Conservation (phyloP, 35 echinoderm and acorn worm species). For the Anneissia japonica region DNA sequence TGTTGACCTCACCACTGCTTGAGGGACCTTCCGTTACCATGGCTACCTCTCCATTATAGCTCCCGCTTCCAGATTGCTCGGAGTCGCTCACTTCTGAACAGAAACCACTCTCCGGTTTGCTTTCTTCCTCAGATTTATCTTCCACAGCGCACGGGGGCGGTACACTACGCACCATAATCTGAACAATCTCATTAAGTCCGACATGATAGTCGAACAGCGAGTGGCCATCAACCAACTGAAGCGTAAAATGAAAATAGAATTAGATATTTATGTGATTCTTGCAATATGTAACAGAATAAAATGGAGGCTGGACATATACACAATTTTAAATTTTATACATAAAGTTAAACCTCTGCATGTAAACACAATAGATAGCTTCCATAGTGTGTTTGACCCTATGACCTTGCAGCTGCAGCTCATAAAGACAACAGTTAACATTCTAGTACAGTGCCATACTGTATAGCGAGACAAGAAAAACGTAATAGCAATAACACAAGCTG, state of each 20-base stretch:
- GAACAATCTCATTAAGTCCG: constrained; percentile 83
- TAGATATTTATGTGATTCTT: no score
- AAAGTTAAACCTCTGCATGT: no score
- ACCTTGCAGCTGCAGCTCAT: no score
- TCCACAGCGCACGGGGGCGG: neutral
- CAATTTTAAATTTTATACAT: no score
- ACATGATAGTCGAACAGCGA: constrained; percentile 83
- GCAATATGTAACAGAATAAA: no score
- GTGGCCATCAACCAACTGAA: constrained; percentile 78
- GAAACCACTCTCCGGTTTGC: constrained; percentile 77
- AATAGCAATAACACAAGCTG: no score
- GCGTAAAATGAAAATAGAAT: neutral
- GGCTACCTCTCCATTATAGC: neutral
- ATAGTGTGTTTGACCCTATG: no score
- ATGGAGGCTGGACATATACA: no score
- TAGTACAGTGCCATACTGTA: no score
- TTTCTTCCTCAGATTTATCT: neutral
- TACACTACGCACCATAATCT: constrained; percentile 62
- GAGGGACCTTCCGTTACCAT: neutral
- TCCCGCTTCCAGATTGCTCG: constrained; percentile 19
- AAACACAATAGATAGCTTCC: no score
- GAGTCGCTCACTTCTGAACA: constrained; percentile 77
- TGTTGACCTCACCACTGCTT: neutral
- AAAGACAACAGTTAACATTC: no score
- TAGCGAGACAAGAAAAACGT: no score